A percentile compares a stretch with the other conserved stretches of the same genome.
phyloP scores from a whole-genome alignment of 35 echinoderm and acorn worm species.

The Lytechinus variegatus region DNA sequence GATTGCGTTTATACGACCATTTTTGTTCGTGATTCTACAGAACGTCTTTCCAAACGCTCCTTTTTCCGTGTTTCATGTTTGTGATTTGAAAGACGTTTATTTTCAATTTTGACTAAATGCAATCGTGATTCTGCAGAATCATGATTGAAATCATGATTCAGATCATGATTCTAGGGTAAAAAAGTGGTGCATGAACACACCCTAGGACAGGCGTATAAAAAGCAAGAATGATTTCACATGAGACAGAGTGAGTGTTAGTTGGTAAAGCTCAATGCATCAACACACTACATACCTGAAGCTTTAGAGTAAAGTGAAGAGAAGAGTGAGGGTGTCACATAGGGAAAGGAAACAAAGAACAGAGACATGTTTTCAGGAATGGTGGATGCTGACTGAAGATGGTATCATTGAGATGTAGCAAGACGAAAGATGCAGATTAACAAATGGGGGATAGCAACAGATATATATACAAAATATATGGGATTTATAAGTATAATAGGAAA shows the following conservation, averaged over 20 bases:
- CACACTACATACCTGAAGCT: neutral
- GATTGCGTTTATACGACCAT: too few relatives aligned
- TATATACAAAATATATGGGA: neutral
- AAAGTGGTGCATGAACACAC: too few relatives aligned
- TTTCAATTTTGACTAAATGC: too few relatives aligned
- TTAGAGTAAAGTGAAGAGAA: neutral
- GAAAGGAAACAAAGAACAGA: neutral
- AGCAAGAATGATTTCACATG: neutral
- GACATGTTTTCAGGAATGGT: neutral
- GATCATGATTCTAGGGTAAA: too few relatives aligned
- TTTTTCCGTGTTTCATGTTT: too few relatives aligned
- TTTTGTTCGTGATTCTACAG: too few relatives aligned
- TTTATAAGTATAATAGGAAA: neutral
- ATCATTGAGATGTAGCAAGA: neutral
- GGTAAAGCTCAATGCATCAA: neutral
- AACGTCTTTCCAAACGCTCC: too few relatives aligned
- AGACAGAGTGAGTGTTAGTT: neutral
- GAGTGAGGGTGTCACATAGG: neutral
- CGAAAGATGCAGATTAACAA: neutral
- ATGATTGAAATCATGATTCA: too few relatives aligned
- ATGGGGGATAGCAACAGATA: neutral
- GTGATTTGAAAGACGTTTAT: too few relatives aligned
- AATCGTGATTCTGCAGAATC: too few relatives aligned
- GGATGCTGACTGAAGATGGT: neutral
- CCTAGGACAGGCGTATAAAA: neutral